phyloP scores from a whole-genome alignment of 2,888 invertebrate genomes.

The Chelonus formosanus region DNA sequence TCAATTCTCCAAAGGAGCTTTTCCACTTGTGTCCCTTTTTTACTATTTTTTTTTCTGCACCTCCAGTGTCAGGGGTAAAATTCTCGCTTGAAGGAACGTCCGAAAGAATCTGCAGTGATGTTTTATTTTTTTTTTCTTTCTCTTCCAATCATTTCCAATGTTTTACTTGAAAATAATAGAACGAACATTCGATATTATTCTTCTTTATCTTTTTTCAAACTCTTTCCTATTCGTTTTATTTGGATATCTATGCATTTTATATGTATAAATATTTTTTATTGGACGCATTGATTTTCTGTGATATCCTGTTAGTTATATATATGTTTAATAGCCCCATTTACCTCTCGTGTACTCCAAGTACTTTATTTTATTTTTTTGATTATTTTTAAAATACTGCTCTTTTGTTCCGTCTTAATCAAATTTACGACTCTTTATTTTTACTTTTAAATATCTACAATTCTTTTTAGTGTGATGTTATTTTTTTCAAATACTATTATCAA shows the following conservation, averaged over 20 bases:
- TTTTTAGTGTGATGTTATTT: too few species aligned
- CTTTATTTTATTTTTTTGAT: too few species aligned
- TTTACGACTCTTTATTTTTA: too few species aligned
- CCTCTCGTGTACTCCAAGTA: too few species aligned
- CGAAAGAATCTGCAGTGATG: slow-evolving; percentile 34
- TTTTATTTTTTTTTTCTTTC: slow-evolving; percentile 28
- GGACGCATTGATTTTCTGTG: too few species aligned
- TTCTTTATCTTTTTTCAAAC: neutral
- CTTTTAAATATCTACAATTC: too few species aligned
- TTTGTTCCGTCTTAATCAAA: too few species aligned
- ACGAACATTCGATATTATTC: neutral
- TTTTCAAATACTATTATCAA: too few species aligned
- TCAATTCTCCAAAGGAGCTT: slow-evolving; percentile 27
- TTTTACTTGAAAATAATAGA: slow-evolving; percentile 22
- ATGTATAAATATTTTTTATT: neutral
- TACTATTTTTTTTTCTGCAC: slow-evolving; percentile 13
- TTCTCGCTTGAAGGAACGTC: slow-evolving; percentile 27
- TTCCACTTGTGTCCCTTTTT: slow-evolving; percentile 22
- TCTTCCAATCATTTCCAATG: slow-evolving; percentile 13
- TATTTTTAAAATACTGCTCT: too few species aligned
- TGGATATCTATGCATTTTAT: neutral
- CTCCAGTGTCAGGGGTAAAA: slow-evolving; percentile 16
- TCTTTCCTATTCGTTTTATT: neutral
- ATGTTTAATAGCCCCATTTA: too few species aligned
- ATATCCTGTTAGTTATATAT: too few species aligned